phyloP scores from a whole-genome alignment of 1,140 invertebrate species.

The Rhopalosiphum maidis region DNA sequence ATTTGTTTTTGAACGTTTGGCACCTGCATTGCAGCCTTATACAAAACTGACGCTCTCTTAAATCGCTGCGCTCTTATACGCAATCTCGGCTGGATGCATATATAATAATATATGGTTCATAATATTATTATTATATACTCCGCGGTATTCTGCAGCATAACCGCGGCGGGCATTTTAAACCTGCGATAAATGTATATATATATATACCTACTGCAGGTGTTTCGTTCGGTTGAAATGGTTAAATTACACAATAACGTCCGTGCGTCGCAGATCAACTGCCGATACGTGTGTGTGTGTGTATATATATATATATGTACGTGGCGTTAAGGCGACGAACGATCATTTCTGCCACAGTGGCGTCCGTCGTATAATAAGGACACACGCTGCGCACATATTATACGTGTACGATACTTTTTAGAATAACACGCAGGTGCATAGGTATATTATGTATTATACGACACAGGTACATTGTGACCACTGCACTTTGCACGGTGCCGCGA shows the following conservation, averaged over 20 bases:
- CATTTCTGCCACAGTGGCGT: background rate
- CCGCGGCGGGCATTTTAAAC: background rate
- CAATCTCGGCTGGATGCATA: background rate
- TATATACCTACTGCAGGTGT: background rate
- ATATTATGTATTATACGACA: background rate
- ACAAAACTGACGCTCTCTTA: background rate
- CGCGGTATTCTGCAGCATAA: background rate
- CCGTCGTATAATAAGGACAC: background rate
- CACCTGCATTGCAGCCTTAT: background rate
- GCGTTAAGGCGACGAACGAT: background rate
- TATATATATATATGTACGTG: background rate
- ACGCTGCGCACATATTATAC: background rate
- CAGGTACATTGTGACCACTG: background rate
- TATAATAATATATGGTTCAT: background rate
- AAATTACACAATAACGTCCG: background rate
- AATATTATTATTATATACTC: background rate
- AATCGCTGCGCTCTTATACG: background rate
- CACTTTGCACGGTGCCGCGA: background rate
- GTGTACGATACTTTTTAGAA: background rate
- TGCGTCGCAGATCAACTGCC: background rate
- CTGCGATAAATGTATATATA: background rate
- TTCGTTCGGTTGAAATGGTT: background rate
- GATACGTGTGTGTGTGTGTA: background rate
- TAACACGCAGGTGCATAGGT: background rate
- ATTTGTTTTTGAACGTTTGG: background rate